Percentiles rank a stretch among this genome's conserved stretches.
These are phyloP conservation scores for Helicoverpa armigera DNA, from an alignment of 1,140 invertebrate species.

Conservation along the genomic window DNA sequence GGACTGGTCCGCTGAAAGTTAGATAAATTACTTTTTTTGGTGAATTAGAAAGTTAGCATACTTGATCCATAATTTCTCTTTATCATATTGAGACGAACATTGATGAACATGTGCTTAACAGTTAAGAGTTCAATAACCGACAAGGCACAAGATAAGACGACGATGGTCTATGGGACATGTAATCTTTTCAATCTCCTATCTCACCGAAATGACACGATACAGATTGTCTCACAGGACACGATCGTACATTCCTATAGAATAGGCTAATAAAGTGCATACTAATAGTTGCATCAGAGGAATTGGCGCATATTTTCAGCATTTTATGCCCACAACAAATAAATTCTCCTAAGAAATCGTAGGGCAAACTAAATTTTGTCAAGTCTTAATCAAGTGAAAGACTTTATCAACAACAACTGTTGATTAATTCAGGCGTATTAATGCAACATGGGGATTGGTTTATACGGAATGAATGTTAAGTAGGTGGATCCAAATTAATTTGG, in stretches of 20 bases:
- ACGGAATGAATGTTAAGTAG: conserved; percentile 65
- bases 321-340: background rate
- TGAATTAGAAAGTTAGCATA: too few relatives aligned
- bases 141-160: too few relatives aligned
- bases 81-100: too few relatives aligned
- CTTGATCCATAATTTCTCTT: too few relatives aligned
- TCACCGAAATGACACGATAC: too few relatives aligned
- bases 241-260: too few relatives aligned
- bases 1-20: background rate
- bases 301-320: background rate
- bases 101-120: too few relatives aligned
- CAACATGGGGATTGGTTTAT: conserved; percentile 52
- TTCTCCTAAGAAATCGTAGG: background rate
- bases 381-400: conserved; percentile 49
- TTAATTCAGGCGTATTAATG: conserved; percentile 63
- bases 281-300: background rate
- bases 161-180: too few relatives aligned
- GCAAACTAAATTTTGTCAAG: conserved; percentile 15
- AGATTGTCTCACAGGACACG: too few relatives aligned
- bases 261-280: too few relatives aligned
- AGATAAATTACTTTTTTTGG: background rate
- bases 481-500: conserved; percentile 60
- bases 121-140: too few relatives aligned
- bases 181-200: too few relatives aligned
- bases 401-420: conserved; percentile 56